A percentile compares a stretch with the other conserved stretches of the same genome.
Evolutionary conservation across 2,113 vertebrate species (phyloP).

Genomic region (Labeo catla): DNA sequence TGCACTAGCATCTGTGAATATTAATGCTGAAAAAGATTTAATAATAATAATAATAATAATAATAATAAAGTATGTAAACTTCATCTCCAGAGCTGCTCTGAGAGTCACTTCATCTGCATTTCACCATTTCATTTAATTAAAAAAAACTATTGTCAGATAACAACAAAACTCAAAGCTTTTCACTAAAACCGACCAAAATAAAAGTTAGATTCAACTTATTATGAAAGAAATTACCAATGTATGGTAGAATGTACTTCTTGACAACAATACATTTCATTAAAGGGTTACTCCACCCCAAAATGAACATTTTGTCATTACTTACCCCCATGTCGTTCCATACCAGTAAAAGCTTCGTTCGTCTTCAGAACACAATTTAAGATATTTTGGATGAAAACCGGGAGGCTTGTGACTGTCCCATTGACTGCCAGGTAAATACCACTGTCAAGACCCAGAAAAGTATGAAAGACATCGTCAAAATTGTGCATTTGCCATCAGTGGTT

Average conservation of each 20-base stretch:
- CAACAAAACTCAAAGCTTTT: neutral
- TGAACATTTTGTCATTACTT: too few species aligned
- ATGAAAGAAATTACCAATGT: neutral
- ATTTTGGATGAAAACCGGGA: too few species aligned
- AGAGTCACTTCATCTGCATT: neutral
- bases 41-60: too few species aligned
- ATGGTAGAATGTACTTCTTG: neutral
- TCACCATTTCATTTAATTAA: neutral
- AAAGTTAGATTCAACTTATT: neutral
- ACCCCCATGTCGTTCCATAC: too few species aligned
- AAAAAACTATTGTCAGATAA: neutral
- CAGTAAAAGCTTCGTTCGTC: too few species aligned
- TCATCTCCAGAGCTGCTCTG: neutral
- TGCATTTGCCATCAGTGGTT: too few species aligned
- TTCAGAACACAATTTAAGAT: too few species aligned
- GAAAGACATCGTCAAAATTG: too few species aligned
- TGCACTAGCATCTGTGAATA: neutral
- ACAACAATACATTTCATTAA: neutral
- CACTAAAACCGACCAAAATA: neutral
- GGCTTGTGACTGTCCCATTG: too few species aligned
- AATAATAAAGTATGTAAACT: neutral
- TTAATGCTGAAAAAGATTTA: neutral
- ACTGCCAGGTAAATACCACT: too few species aligned
- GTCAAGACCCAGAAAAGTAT: too few species aligned
- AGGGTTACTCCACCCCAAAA: too few species aligned